Conservation (phyloP, 2,113 vertebrate species). For the Oenanthe oenanthe region DNA sequence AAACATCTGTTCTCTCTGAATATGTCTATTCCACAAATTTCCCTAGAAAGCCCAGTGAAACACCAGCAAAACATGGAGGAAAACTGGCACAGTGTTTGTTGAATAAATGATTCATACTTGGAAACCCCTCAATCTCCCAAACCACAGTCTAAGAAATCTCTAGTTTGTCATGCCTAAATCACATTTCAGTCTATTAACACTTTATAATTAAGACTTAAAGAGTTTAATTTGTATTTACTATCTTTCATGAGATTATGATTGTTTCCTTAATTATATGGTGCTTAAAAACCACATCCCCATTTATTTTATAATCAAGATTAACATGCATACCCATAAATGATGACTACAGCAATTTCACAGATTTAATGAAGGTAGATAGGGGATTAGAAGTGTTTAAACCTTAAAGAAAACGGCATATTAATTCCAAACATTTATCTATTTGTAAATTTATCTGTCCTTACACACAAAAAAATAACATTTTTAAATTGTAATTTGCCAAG, state of each 20-base stretch:
- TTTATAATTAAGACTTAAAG: neutral
- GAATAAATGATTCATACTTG: neutral
- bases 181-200: neutral
- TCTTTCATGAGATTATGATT: neutral
- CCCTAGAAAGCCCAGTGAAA: neutral
- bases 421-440: neutral
- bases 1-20: neutral
- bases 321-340: neutral
- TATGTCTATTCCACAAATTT: neutral
- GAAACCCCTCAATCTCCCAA: neutral
- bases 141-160: neutral
- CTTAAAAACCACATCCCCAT: neutral
- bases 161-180: neutral
- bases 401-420: neutral
- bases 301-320: conserved; percentile 19
- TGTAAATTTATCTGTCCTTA: neutral
- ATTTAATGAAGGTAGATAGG: neutral
- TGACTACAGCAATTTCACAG: neutral
- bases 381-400: neutral
- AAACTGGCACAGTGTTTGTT: neutral
- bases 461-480: neutral
- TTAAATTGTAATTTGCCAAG: neutral
- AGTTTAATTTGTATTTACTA: conserved; percentile 23
- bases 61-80: neutral
- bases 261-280: neutral